Evolutionary conservation across 2,113 vertebrate species (phyloP), one percentile per base, ranked within the genome.

Genomic region (Clarias gariepinus): DNA sequence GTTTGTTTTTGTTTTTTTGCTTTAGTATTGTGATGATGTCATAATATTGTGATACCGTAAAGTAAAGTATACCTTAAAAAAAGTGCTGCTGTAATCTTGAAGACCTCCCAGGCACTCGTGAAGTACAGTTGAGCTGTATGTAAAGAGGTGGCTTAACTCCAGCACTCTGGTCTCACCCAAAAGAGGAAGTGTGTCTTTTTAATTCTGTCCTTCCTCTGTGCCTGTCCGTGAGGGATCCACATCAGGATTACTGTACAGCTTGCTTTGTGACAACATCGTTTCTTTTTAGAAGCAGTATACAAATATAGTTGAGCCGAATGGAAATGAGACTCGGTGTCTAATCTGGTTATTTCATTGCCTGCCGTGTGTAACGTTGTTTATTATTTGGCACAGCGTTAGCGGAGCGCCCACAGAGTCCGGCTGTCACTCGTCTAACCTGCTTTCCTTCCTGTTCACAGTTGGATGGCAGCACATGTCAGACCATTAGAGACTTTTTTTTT

Each of bases 321-420:
- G 1, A 47, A 21, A 74, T 74, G 8, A 74, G 71, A 11, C 71
- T 25, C 41, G 3, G 15, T 16, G 15, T 28, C 74, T n/a, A 1
- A 9, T 78, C 74, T 78, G 11, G 47, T 55, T 77, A 55, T 55
- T 74, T 25, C 23, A 11, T 28, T 64, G 69, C 53, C 41, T 78
- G 53, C 19, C 47, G 81, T 91, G 87, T 71, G 86, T 87, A 91
- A 87, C 89, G 64, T 82, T 90, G 64, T 82, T 90, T 91, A 89
- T 89, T 90, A 92, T 91, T 93, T 89, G 91, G 82, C 83, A 86
- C 85, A 68, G 74, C 52, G 80, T 86, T 69, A 78, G 57, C 30
- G 73, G 69, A 47, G 63, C 23, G 57, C 41, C 30, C 52, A 28
- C 78, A 25, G 53, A 53, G 82, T 64, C 11, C 3, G 52, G 58